Evolutionary conservation across 2,888 invertebrate genomes (phyloP).

Genomic region (Ichneumon xanthorius): DNA sequence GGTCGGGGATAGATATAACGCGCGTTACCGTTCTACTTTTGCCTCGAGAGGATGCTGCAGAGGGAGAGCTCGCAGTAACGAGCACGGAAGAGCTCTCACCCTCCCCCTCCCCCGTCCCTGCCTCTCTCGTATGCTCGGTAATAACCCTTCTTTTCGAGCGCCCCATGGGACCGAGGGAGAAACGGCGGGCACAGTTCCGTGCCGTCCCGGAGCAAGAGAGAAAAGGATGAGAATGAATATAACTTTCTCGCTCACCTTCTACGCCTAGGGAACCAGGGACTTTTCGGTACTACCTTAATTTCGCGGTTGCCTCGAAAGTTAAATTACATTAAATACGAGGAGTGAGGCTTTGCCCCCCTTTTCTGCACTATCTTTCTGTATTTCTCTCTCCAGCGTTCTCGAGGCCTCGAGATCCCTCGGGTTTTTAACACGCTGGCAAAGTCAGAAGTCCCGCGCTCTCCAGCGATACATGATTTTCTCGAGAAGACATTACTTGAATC

Average conservation of each 20-base stretch:
- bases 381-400: constrained; percentile 34
- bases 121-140: constrained; percentile 59
- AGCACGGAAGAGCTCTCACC: constrained; percentile 65
- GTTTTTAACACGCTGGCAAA: constrained; percentile 62
- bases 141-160: constrained; percentile 67
- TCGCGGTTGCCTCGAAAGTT: constrained; percentile 69
- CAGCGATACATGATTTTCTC: constrained; percentile 18
- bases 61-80: constrained; percentile 64
- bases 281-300: constrained; percentile 67
- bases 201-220: constrained; percentile 31
- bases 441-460: constrained; percentile 37
- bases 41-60: constrained; percentile 66
- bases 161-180: constrained; percentile 56
- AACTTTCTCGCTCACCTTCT: constrained; percentile 59
- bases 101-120: constrained; percentile 4
- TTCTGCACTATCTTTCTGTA: constrained; percentile 36
- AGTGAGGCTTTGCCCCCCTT: constrained; percentile 50
- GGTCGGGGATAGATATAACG: constrained; percentile 60
- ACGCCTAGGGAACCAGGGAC: constrained; percentile 55
- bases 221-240: constrained; percentile 63
- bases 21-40: constrained; percentile 67
- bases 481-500: constrained; percentile 31
- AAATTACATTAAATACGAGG: constrained; percentile 70
- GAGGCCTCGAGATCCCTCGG: constrained; percentile 50
- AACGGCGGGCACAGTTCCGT: constrained; percentile 23